Base-by-base conservation (phyloP, 2,113 vertebrate species). In the Grantiella picta region DNA sequence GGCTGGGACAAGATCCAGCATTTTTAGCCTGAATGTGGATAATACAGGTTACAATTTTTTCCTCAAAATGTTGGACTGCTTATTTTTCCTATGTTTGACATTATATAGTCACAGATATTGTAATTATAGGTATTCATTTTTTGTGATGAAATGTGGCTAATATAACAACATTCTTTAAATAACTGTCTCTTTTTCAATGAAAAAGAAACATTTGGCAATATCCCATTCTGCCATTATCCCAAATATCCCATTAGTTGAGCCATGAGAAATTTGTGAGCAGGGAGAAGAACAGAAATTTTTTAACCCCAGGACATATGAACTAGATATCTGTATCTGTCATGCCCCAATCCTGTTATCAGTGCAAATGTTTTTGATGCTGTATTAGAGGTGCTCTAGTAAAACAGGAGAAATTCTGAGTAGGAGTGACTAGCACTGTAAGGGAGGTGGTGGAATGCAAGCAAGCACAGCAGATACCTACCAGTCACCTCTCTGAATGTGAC, bases 101-200 rank as follows among this genome's bases (percentile, higher is more conserved):
- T 92, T 82, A n/a, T 71, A 49, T 83, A 81, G 83, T 94, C 40
- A 81, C 23, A 83, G 88, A 75, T 90, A 72, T 21, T 75, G 25
- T 91, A 92, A 90, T 78, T 83, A 90, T 42, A 80, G 50, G 36
- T 93, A 56, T 89, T 90, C 0, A 0, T 56, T 94, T 65, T 80
- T 71, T 89, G 56, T 86, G 82, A 29, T 80, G 63, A 95, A 87
- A 89, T 75, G 68, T 44, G 64, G 45, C 79, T 82, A 65, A 53
- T 19, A 28, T 86, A 94, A 76, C 73, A 92, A 72, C 31, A 38
- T 86, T 86, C 45, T 92, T 94, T 84, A 91, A 95, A 94, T 73
- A 82, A 15, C 56, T 80, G 33, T 77, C 40, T 92, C 59, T 54
- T 25, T 85, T 82, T 73, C 70, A 84, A 29, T 75, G 72, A 84